phyloP scores from a whole-genome alignment of 2,113 vertebrate species.

The Corythaeola cristata region DNA sequence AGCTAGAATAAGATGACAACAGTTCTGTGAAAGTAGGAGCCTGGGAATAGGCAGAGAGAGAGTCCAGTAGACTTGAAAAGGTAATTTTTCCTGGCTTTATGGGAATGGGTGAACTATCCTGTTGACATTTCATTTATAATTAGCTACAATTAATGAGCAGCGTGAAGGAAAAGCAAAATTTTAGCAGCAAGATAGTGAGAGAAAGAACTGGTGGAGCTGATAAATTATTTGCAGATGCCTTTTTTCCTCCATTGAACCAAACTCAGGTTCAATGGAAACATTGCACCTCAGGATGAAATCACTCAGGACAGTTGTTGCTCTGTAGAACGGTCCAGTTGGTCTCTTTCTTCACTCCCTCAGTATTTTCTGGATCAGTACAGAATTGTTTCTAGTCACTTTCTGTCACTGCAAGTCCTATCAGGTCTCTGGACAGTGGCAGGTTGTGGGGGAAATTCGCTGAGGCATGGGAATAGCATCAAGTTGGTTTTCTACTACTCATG shows the following conservation, averaged over 20 bases:
- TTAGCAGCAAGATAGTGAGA: neutral
- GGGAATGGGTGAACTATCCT: neutral
- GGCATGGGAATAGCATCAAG: neutral
- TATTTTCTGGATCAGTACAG: neutral
- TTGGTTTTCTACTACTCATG: neutral
- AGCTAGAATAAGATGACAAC: neutral
- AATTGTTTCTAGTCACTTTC: neutral
- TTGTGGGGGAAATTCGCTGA: neutral
- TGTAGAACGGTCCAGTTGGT: neutral
- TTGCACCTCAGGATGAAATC: neutral
- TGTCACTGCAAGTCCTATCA: neutral
- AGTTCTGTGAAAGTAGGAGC: neutral
- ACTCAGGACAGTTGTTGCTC: neutral
- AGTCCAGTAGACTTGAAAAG: neutral
- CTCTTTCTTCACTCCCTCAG: neutral
- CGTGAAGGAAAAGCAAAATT: neutral
- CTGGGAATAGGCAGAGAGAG: neutral
- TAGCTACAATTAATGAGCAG: neutral
- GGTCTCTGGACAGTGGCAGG: neutral
- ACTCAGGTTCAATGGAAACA: neutral
- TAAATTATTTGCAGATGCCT: neutral
- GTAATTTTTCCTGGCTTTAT: neutral
- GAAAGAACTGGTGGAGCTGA: neutral
- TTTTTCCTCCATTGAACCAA: neutral
- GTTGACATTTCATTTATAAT: neutral